phyloP scores from a whole-genome alignment of 2,797 vertebrate species.

The Clamator glandarius region DNA sequence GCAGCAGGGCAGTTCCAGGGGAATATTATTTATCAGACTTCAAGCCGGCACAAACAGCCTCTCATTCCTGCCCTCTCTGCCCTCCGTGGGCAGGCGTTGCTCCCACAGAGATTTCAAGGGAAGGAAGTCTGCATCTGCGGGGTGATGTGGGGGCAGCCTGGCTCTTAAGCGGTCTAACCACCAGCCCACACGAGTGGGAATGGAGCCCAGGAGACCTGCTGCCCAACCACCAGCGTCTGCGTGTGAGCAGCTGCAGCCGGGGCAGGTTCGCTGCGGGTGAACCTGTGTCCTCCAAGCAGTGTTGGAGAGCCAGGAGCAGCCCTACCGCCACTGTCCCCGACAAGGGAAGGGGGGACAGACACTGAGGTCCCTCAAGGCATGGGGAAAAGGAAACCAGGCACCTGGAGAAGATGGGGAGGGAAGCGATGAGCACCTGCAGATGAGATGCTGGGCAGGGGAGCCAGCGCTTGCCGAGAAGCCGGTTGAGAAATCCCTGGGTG shows the following conservation, averaged over 20 bases:
- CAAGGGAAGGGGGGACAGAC: background rate
- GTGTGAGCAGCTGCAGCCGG: background rate
- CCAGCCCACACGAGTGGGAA: conserved; percentile 43
- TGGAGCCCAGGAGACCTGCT: background rate
- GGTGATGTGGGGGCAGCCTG: conserved; percentile 42
- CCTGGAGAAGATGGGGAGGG: background rate
- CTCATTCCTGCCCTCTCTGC: conserved; percentile 51
- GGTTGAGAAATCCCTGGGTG: background rate
- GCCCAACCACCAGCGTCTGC: background rate
- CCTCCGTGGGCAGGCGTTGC: conserved; percentile 42
- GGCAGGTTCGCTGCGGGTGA: background rate
- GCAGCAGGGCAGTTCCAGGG: background rate
- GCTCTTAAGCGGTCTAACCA: conserved; percentile 53
- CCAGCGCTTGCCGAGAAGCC: background rate
- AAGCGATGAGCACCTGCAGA: background rate
- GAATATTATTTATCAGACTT: background rate
- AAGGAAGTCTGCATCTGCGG: conserved; percentile 62
- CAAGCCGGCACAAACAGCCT: conserved; percentile 23
- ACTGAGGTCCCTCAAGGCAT: background rate
- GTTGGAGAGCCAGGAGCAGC: background rate
- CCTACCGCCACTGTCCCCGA: background rate
- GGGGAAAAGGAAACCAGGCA: background rate
- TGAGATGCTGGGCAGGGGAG: background rate
- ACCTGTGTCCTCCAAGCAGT: background rate
- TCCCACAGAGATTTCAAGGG: conserved; percentile 56